Evolutionary conservation across 2,797 vertebrate genomes (phyloP), one percentile per base, ranked within the genome.

Genomic region (Sebastes paucispinis): DNA sequence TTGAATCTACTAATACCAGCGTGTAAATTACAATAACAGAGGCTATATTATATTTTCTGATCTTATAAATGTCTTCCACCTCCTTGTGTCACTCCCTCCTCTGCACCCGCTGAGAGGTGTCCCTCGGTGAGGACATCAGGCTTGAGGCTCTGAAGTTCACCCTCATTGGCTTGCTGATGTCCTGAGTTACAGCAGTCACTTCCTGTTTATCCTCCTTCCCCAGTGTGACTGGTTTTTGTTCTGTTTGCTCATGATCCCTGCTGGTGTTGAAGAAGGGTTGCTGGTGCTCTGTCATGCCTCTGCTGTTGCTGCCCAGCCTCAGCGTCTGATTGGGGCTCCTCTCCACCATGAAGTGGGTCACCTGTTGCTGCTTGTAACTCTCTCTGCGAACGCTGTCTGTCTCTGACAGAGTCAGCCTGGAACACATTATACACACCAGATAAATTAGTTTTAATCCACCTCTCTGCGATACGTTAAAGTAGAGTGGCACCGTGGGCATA

Each of bases 361-460:
- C 91, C 92, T 91, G 89, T 69, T 92, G 89, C 87, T 88, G 89
- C 80, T 88, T 88, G 31, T 93, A 91, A 87, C 90, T 91, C 84
- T 91, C 81, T 74, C 27, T 90, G 1, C 62, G 73, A 69, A 70
- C 2, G 52, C 52, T 73, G 77, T 92, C 70, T 3, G 60, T 85
- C 80, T 92, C 92, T 68, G 85, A 90, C 43, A 91, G 58, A 1
- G 79, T 88, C 73, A 89, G 78, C 85, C 91, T 93, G 74, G 6
- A 76, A 87, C 12, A 87, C 50, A 65, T 27, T 8, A 32, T 12
- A 80, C 18, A 80, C 62, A 67, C 5, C 31, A 54, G 9, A 75
- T 62, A 3, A 32, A 73, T 25, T 5, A 16, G 12, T 36, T 47
- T 68, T 31, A 25, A 47, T 65, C n/a, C 32, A 22, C 16, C 43